Evolutionary conservation across 2,888 invertebrate species (phyloP).

Genomic region (Pelosia muscerda): DNA sequence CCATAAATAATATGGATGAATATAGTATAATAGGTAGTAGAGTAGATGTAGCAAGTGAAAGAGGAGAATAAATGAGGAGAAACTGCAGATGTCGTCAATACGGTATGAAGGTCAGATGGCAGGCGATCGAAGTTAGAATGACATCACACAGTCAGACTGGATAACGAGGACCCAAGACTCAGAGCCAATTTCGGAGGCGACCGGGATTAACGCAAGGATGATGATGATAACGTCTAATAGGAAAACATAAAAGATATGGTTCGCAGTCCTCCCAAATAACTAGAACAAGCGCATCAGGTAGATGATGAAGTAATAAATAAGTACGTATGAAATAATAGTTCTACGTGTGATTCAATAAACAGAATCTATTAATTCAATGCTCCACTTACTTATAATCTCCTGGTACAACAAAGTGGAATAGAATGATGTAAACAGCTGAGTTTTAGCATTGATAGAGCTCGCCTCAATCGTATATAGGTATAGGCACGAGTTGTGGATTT

Average conservation of each 20-base stretch:
- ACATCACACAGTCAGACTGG: too few species aligned
- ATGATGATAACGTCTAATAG: too few species aligned
- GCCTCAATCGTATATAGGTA: neutral
- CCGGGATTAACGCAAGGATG: too few species aligned
- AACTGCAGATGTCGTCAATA: too few species aligned
- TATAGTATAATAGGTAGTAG: too few species aligned
- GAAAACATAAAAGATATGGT: neutral
- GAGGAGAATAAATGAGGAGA: neutral
- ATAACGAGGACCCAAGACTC: too few species aligned
- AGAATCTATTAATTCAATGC: neutral
- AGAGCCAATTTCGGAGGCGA: too few species aligned
- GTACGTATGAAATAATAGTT: neutral
- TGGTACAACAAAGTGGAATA: neutral
- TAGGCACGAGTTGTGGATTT: too few species aligned
- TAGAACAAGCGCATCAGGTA: neutral
- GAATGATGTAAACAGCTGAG: neutral
- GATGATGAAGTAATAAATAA: neutral
- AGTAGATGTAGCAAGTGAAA: neutral
- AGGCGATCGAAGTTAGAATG: too few species aligned
- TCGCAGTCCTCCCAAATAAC: neutral
- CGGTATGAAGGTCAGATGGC: too few species aligned
- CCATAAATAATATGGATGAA: neutral
- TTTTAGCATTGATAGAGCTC: slow-evolving; percentile 1
- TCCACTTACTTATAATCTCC: slow-evolving; percentile 1
- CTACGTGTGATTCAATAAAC: neutral